A percentile compares a stretch with the other conserved stretches of the same genome.
phyloP scores from a whole-genome alignment of 2,888 invertebrate species.

The Apodemia hepburni region DNA sequence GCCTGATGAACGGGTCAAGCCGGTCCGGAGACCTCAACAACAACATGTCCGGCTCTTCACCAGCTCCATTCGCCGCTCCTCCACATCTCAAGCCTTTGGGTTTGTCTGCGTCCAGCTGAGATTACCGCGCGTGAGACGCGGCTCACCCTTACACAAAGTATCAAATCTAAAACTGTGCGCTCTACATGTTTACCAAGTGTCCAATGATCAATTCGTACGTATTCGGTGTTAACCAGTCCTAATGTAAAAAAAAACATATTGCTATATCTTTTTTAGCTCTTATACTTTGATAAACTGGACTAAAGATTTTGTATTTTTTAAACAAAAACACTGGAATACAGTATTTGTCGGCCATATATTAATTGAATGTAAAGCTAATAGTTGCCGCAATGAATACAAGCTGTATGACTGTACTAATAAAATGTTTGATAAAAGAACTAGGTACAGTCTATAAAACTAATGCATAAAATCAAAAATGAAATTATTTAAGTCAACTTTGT shows the following conservation, averaged over 20 bases:
- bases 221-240: background rate
- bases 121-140: constrained; percentile 71
- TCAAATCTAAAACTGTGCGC: constrained; percentile 41
- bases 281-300: constrained; percentile 3
- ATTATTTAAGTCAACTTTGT: too few species aligned
- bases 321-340: too few species aligned
- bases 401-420: too few species aligned
- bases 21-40: constrained; percentile 84
- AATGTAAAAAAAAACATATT: background rate
- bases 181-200: background rate
- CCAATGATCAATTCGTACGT: background rate
- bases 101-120: constrained; percentile 84
- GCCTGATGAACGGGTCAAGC: constrained; percentile 77
- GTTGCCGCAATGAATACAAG: too few species aligned
- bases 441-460: too few species aligned
- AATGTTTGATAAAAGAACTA: too few species aligned
- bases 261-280: background rate
- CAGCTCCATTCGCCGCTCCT: constrained; percentile 67
- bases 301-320: background rate
- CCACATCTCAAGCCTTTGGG: constrained; percentile 80
- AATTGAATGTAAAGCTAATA: too few species aligned
- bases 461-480: too few species aligned
- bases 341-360: too few species aligned
- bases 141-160: constrained; percentile 71
- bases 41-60: constrained; percentile 82